A percentile compares a stretch with the other conserved stretches of the same genome.
These are phyloP conservation scores for Stichodactyla helianthus DNA, from an alignment of 64 coral and sea anemone genomes.

Conservation along the genomic window DNA sequence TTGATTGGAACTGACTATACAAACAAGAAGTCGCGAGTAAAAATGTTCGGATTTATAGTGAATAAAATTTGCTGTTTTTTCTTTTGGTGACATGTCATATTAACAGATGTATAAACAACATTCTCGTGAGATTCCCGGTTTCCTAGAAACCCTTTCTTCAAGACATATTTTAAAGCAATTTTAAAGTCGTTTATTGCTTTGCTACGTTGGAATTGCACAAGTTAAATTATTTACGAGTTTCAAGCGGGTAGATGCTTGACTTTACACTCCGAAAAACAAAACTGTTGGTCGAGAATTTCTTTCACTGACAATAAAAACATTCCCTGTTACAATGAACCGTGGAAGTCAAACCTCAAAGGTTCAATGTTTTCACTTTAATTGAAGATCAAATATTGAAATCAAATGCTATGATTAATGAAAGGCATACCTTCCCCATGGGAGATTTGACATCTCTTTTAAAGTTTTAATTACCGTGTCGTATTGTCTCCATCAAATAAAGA, in stretches of 20 bases:
- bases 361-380: not conserved
- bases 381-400: not conserved
- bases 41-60: not conserved
- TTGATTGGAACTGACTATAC: not conserved
- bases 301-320: not conserved
- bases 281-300: not conserved
- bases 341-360: not conserved
- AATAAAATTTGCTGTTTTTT: not conserved
- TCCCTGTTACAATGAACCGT: not conserved
- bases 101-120: not conserved
- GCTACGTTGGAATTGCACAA: not conserved
- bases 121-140: not conserved
- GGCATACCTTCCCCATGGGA: not conserved
- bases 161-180: not conserved
- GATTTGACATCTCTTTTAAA: not conserved
- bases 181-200: not conserved
- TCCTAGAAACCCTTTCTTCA: not conserved
- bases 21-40: not conserved
- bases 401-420: not conserved
- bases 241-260: constrained; percentile 7
- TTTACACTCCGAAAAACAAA: not conserved
- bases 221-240: constrained; percentile 21
- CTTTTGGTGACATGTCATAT: not conserved
- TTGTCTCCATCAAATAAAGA: not conserved
- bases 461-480: not conserved